Percentiles rank a stretch among this genome's conserved stretches.
These are phyloP conservation scores for Ethmia dodecea DNA, from an alignment of 2,888 invertebrate genomes.

Conservation along the genomic window DNA sequence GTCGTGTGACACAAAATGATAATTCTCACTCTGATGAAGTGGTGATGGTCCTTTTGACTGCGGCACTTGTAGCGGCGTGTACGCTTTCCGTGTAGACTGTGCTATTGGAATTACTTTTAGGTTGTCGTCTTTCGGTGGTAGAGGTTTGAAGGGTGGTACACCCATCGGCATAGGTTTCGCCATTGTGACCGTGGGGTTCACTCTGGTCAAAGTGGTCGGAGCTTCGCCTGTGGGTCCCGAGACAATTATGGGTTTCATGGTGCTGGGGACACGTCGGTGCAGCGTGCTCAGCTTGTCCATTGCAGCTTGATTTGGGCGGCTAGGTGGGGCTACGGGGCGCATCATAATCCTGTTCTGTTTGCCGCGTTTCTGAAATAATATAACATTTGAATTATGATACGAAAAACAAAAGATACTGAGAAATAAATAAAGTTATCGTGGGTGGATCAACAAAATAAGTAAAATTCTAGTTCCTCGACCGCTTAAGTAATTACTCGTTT, in stretches of 20 bases:
- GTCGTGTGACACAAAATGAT: conserved; percentile 50
- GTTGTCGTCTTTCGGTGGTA: conserved; percentile 80
- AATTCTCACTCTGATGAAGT: conserved; percentile 66
- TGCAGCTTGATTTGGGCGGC: conserved; percentile 52
- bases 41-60: conserved; percentile 56
- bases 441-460: background rate
- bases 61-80: conserved; percentile 54
- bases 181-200: conserved; percentile 52
- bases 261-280: conserved; percentile 46
- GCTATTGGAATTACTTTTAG: conserved; percentile 71
- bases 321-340: conserved; percentile 50
- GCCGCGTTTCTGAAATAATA: conserved; percentile 65
- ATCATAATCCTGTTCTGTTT: conserved; percentile 70
- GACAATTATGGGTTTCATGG: conserved; percentile 61
- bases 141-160: conserved; percentile 88
- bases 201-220: conserved; percentile 28
- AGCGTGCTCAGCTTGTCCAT: conserved; percentile 57
- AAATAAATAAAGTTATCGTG: background rate
- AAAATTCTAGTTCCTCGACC: background rate
- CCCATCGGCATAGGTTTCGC: conserved; percentile 77
- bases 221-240: conserved; percentile 41
- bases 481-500: background rate
- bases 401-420: background rate
- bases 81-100: conserved; percentile 45
- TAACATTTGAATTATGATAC: background rate